Base-by-base conservation (phyloP, 2,797 vertebrate genomes). In the Phrynocephalus vlangalii region DNA sequence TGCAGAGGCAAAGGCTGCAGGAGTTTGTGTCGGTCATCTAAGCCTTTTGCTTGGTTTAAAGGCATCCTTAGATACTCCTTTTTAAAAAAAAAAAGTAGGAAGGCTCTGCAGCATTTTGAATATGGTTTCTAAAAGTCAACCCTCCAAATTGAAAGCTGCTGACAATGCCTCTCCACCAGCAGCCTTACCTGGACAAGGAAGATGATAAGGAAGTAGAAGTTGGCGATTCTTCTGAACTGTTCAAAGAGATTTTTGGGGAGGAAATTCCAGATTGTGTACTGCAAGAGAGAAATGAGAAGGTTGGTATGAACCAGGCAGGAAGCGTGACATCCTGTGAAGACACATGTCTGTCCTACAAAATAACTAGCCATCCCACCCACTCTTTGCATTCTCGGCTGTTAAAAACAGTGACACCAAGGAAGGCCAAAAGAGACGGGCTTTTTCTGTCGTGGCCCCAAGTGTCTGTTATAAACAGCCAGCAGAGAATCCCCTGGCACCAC, bases 181-280 rank as follows among this genome's bases (percentile, higher is more conserved):
- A 11, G 16, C 82, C 98, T 98, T 97, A 99, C 99, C 98, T 99
- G 99, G 84, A 99, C 98, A 38, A 99, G 97, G 94, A 99, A 99
- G 96, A 99, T 99, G 95, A 99, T 99, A 90, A 99, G 98, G 96
- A 99, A 99, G 97, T 99, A 99, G 96, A 99, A 99, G 97, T 99
- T 99, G 90, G 99, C 99, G 92, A 99, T 99, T 98, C 99, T 98
- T 97, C 99, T 97, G 91, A 99, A 99, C 96, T 99, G 99, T 94
- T 99, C 99, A 92, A 99, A 99, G 79, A 99, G 96, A 95, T 99
- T 99, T 97, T 99, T 99, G 92, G 99, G 99, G 95, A 99, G 97
- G 95, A 99, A 99, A 96, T 99, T 99, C 99, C 99, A 99, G 93
- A 99, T 95, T 16, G 99, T 99, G 96, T 99, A 99, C 99, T 99